These are phyloP conservation scores for Drosophila pseudoobscura DNA, from an alignment of 1,140 invertebrate species.

Conservation along the genomic window DNA sequence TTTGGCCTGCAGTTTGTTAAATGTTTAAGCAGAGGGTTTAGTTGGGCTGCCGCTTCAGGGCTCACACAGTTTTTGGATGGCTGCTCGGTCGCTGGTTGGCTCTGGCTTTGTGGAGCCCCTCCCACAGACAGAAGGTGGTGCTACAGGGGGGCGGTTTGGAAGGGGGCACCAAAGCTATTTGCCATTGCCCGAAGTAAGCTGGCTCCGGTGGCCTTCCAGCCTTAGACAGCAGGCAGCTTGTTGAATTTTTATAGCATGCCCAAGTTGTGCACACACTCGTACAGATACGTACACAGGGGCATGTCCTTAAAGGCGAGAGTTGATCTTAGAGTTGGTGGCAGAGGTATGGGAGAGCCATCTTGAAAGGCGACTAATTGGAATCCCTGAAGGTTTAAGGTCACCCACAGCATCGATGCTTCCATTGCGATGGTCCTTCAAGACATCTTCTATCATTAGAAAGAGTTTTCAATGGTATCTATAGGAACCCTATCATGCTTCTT, in stretches of 20 bases:
- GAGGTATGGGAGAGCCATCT: too few relatives aligned
- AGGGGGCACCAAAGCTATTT: conserved; percentile 38
- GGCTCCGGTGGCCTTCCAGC: conserved; percentile 28
- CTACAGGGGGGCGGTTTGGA: too few relatives aligned
- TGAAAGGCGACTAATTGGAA: too few relatives aligned
- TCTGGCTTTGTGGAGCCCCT: conserved; percentile 4
- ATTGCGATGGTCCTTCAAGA: too few relatives aligned
- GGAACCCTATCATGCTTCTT: too few relatives aligned
- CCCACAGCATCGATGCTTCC: too few relatives aligned
- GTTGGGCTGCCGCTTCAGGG: conserved; percentile 44
- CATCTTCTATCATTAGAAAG: too few relatives aligned
- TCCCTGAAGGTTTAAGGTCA: too few relatives aligned
- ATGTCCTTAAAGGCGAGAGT: conserved; percentile 14
- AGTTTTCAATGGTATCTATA: too few relatives aligned
- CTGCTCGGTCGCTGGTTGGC: conserved; percentile 1
- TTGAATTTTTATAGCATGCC: conserved; percentile 76
- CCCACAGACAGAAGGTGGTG: neutral
- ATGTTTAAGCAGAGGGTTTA: conserved; percentile 76
- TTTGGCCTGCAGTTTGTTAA: conserved; percentile 78
- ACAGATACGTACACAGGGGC: neutral
- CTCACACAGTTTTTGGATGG: conserved; percentile 23
- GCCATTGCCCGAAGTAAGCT: conserved; percentile 41
- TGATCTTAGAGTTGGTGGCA: neutral
- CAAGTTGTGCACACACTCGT: conserved; percentile 38
- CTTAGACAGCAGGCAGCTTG: conserved; percentile 54